Evolutionary conservation across 2,113 vertebrate genomes (phyloP).

Genomic region (Crotalus viridis): DNA sequence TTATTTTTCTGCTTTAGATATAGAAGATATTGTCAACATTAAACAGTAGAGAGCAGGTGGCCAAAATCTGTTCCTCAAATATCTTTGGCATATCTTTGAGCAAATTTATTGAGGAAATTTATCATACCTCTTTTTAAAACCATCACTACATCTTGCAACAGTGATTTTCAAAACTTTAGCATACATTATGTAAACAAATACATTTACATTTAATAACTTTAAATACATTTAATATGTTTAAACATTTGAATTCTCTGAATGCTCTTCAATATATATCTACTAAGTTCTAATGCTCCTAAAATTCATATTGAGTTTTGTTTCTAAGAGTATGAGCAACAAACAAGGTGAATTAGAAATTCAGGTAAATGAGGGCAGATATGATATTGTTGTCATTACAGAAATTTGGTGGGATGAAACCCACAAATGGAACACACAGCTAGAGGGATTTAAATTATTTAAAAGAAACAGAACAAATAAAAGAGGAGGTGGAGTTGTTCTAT

Average conservation of each 20-base stretch:
- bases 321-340: neutral
- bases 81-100: neutral
- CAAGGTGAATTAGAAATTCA: no score
- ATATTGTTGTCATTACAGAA: no score
- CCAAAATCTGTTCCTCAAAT: neutral
- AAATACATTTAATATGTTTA: no score
- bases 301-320: neutral
- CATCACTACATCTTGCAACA: neutral
- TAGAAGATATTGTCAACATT: neutral
- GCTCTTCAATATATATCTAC: neutral
- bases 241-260: neutral
- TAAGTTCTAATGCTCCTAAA: neutral
- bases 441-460: no score
- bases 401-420: no score
- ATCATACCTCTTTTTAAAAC: neutral
- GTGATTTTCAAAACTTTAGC: neutral
- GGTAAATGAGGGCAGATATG: no score
- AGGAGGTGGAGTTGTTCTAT: no score
- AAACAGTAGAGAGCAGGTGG: neutral
- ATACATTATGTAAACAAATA: neutral
- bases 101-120: neutral
- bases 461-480: no score
- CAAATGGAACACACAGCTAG: no score
- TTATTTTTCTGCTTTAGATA: neutral
- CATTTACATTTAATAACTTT: no score